Base-by-base conservation (phyloP, 2,888 invertebrate species). In the Miltochrista miniata region DNA sequence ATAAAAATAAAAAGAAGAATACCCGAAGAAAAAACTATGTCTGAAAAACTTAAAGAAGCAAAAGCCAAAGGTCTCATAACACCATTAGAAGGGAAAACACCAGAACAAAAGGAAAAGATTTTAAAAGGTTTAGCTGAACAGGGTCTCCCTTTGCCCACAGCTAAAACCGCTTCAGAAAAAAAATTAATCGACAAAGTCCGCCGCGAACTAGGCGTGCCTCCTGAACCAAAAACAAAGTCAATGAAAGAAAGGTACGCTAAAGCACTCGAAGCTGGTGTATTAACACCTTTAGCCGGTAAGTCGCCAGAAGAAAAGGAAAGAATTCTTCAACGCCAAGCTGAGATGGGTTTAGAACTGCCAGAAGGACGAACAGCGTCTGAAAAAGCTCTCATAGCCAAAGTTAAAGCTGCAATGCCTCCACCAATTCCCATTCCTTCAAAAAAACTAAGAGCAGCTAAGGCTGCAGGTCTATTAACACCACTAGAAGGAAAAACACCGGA, bases 291-390 rank as follows among this genome's bases (percentile, higher is more conserved):
- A 2, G 68, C 65, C 46, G 69, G 66, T 0, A 72, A 70, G 47
- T 41, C 62, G 0, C 15, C 57, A 0, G 31, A 46, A 7, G 46
- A 71, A 15, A 68, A 69, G 40, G 63, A 70, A 56, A 65, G 50
- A 24, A 64, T 68, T 10, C 10, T 73, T 1, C 45, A 42, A 56
- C 39, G 48, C 0, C 46, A 60, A 12, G 63, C 56, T 0, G 54
- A 61, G 30, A 47, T 54, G 9, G 72, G 70, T 0, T 12, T 74
- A 0, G 62, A 70, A 0, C 41, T 75, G 0, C 72, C 74, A 3
- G 67, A 60, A 61, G 68, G 67, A 0, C 46, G 60, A 41, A 72
- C 70, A 1, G 11, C 55, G 8, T 73, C 72, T 0, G 69, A 69
- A 54, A 69, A 66, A 42, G 48, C 56, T 4, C 10, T 73, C 1